Conservation (phyloP, 2,888 invertebrate species). For the Phorcus lineatus region DNA sequence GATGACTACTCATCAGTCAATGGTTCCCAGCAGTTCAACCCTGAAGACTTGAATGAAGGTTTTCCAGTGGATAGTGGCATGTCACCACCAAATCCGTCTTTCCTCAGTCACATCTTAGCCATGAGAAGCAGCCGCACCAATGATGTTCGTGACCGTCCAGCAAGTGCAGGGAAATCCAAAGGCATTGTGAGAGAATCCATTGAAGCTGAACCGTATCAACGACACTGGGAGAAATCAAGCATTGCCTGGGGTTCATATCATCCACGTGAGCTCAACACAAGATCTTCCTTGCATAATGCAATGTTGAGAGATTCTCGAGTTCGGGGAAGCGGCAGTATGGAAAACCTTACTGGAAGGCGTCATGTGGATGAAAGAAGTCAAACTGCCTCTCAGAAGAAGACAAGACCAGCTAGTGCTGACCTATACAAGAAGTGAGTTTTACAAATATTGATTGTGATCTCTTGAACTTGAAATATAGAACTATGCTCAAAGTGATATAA, state of each 20-base stretch:
- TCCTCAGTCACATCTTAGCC: background rate
- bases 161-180: constrained; percentile 27
- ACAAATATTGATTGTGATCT: background rate
- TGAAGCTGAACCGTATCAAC: constrained; percentile 49
- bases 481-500: too few species aligned
- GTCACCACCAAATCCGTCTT: background rate
- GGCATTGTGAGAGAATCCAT: constrained; percentile 50
- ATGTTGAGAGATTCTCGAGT: background rate
- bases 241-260: constrained; percentile 66
- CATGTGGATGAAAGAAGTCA: background rate
- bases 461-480: too few species aligned
- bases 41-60: background rate
- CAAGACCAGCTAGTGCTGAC: constrained; percentile 58
- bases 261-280: constrained; percentile 62
- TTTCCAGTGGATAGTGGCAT: background rate
- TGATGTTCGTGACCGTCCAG: background rate
- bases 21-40: background rate
- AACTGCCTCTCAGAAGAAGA: constrained; percentile 32
- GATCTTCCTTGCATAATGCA: constrained; percentile 46
- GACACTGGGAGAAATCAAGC: constrained; percentile 67
- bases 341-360: constrained; percentile 27
- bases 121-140: background rate
- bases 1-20: constrained; percentile 21
- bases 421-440: constrained; percentile 49
- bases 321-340: constrained; percentile 27